Conservation (phyloP, 2,113 vertebrate genomes). For the Lutjanus erythropterus region DNA sequence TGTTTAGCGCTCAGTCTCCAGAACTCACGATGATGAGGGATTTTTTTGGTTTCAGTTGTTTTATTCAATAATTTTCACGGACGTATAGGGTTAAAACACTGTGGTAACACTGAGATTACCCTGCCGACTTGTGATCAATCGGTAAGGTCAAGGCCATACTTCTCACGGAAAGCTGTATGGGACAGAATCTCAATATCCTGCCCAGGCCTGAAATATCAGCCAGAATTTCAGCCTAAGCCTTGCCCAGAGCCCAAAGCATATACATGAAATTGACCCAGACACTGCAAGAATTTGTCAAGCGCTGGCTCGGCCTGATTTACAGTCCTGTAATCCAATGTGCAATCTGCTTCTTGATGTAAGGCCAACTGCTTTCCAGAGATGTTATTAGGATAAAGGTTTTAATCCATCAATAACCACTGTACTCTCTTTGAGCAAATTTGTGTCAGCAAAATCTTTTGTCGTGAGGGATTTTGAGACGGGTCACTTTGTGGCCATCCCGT, state of each 20-base stretch:
- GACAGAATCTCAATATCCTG: not conserved
- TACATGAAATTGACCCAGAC: not conserved
- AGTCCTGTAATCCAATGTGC: not conserved
- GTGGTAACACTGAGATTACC: not conserved
- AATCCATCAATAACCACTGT: not conserved
- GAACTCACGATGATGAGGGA: not conserved
- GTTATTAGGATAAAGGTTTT: not conserved
- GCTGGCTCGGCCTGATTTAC: no score
- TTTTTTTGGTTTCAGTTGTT: not conserved
- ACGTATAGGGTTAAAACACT: not conserved
- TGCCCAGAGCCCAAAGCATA: not conserved
- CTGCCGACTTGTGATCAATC: not conserved
- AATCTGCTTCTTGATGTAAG: not conserved
- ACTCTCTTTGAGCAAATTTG: not conserved
- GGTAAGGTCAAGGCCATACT: not conserved
- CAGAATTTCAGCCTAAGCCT: not conserved
- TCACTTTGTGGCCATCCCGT: conserved; percentile 19
- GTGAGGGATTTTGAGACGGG: conserved; percentile 10
- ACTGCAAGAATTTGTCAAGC: not conserved
- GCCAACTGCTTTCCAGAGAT: not conserved
- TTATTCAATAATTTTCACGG: no score
- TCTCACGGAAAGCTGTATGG: not conserved
- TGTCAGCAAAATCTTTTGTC: conserved; percentile 34
- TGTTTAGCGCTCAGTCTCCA: not conserved
- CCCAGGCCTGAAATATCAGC: not conserved